Percentiles rank a stretch among this genome's conserved stretches.
Conservation (phyloP, 2,888 invertebrate species). For the Drosophila greeni region DNA sequence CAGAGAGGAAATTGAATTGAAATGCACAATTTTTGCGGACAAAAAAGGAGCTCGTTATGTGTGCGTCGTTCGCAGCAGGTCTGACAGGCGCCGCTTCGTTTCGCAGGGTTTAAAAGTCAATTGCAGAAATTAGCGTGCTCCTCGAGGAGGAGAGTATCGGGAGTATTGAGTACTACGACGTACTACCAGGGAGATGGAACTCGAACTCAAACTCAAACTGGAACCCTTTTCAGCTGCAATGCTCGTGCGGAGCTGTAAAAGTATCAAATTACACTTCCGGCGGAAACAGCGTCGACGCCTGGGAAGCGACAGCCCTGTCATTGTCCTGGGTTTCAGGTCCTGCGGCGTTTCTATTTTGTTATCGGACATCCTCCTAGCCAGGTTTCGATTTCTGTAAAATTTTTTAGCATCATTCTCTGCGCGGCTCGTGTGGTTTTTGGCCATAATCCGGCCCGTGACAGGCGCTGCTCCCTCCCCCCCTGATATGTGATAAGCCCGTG, state of each 20-base stretch:
- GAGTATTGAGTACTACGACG: constrained; percentile 24
- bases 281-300: constrained; percentile 66
- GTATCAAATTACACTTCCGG: constrained; percentile 76
- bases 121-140: constrained; percentile 60
- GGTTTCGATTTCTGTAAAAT: constrained; percentile 59
- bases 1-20: constrained; percentile 75
- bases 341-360: constrained; percentile 68
- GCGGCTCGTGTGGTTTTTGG: constrained; percentile 46
- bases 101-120: constrained; percentile 55
- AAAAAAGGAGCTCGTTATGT: constrained; percentile 76
- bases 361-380: constrained; percentile 72
- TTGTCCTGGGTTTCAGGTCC: constrained; percentile 35
- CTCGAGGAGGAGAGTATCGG: constrained; percentile 2
- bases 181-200: not conserved
- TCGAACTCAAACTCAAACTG: not conserved
- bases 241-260: constrained; percentile 65
- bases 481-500: constrained; percentile 47
- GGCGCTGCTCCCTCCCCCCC: constrained; percentile 33
- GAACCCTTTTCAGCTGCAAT: constrained; percentile 49
- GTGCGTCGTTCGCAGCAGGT: constrained; percentile 53
- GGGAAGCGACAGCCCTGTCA: constrained; percentile 41
- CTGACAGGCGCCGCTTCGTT: constrained; percentile 54
- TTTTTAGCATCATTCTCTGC: constrained; percentile 33
- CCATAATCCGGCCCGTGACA: constrained; percentile 61
- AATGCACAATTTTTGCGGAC: constrained; percentile 65